These are phyloP conservation scores for Mimas tiliae DNA, from an alignment of 2,888 invertebrate species.

Conservation along the genomic window DNA sequence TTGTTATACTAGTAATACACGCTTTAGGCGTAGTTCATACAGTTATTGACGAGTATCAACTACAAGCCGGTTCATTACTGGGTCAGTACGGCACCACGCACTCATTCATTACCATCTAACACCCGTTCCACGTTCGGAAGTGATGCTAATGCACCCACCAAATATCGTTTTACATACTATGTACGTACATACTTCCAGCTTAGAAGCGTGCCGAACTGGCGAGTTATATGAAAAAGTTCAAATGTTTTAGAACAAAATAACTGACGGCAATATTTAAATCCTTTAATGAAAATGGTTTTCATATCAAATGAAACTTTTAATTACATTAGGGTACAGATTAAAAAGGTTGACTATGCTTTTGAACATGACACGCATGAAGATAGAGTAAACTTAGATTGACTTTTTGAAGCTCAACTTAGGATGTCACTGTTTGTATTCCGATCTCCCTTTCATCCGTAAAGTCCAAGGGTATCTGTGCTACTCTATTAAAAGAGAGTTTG, in stretches of 20 bases:
- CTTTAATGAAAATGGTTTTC: too few relatives aligned
- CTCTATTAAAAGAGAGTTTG: too few relatives aligned
- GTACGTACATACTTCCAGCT: not conserved
- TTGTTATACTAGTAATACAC: conserved; percentile 1
- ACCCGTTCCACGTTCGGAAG: conserved; percentile 42
- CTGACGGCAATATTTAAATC: too few relatives aligned
- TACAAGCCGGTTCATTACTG: conserved; percentile 15
- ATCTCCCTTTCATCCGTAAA: too few relatives aligned
- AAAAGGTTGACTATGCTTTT: conserved; percentile 1
- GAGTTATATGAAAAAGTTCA: not conserved
- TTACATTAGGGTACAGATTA: not conserved
- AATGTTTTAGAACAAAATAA: not conserved
- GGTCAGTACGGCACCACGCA: conserved; percentile 35
- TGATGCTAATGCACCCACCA: conserved; percentile 17
- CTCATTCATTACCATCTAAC: conserved; percentile 41
- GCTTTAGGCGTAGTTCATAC: conserved; percentile 4
- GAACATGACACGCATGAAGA: not conserved
- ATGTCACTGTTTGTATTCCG: too few relatives aligned
- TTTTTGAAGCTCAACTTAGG: too few relatives aligned
- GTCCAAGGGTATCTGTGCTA: too few relatives aligned
- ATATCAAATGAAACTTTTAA: conserved; percentile 10
- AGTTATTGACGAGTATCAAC: conserved; percentile 14
- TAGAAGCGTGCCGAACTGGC: not conserved
- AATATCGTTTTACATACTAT: not conserved
- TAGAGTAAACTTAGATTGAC: too few relatives aligned